Conservation (phyloP, 2,797 vertebrate genomes). For the Poeciliopsis presidionis region DNA sequence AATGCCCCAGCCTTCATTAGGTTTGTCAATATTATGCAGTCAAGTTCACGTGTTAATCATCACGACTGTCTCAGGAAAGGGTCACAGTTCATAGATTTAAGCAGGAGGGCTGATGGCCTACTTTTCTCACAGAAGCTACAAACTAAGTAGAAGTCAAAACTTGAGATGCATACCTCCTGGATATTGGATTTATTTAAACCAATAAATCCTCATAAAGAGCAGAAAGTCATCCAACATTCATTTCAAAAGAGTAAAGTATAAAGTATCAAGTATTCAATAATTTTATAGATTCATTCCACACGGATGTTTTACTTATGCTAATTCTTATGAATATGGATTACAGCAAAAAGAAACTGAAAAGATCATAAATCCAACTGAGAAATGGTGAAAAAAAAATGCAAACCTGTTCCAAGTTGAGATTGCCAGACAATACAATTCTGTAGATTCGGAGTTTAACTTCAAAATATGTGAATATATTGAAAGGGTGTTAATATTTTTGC, state of each 20-base stretch:
- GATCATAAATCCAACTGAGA: neutral
- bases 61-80: slow-evolving; percentile 23
- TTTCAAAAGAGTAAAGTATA: neutral
- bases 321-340: neutral
- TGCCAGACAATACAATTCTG: neutral
- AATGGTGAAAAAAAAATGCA: neutral
- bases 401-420: neutral
- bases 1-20: slow-evolving; percentile 60
- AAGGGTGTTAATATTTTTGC: neutral
- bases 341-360: neutral
- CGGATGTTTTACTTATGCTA: neutral
- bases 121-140: slow-evolving; percentile 35
- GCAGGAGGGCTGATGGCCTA: slow-evolving; percentile 30
- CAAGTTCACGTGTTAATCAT: slow-evolving; percentile 58
- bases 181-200: neutral
- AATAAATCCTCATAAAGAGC: slow-evolving; percentile 16
- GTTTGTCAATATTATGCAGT: slow-evolving; percentile 65
- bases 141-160: slow-evolving; percentile 44
- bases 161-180: slow-evolving; percentile 2
- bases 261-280: neutral
- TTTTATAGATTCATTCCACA: neutral
- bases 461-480: neutral
- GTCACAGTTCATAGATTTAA: slow-evolving; percentile 30
- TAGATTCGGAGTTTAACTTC: neutral
- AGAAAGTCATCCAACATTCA: neutral